These are phyloP conservation scores for Punctoribates punctum DNA, from an alignment of 2,888 invertebrate genomes.

Conservation along the genomic window DNA sequence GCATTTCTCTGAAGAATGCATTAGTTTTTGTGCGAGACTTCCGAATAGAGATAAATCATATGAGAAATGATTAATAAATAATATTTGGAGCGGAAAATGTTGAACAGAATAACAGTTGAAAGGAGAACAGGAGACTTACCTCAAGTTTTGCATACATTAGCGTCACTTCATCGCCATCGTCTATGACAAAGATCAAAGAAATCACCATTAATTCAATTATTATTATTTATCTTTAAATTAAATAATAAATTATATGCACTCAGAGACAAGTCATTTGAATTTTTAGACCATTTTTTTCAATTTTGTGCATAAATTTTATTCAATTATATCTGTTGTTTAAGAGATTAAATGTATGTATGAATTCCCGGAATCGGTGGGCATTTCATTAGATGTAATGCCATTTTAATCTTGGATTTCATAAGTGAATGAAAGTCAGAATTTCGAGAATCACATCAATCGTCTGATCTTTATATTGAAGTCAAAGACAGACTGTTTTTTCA, in stretches of 20 bases:
- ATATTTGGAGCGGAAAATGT: constrained; percentile 10
- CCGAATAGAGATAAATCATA: constrained; percentile 1
- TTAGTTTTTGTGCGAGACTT: not conserved
- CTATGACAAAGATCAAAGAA: constrained; percentile 50
- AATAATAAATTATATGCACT: too few relatives aligned
- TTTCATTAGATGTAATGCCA: too few relatives aligned
- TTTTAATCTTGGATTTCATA: too few relatives aligned
- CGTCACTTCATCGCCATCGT: constrained; percentile 57
- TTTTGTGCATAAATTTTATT: too few relatives aligned
- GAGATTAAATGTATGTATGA: too few relatives aligned
- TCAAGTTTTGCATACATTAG: constrained; percentile 58
- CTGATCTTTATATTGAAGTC: not conserved
- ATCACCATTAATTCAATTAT: not conserved
- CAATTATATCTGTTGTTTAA: too few relatives aligned
- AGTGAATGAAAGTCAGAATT: not conserved
- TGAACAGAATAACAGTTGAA: not conserved
- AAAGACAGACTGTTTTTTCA: not conserved
- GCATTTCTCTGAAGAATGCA: not conserved
- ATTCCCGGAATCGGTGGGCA: too few relatives aligned
- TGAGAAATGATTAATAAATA: constrained; percentile 28
- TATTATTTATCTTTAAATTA: too few relatives aligned
- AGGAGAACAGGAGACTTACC: constrained; percentile 50
- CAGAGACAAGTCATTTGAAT: too few relatives aligned
- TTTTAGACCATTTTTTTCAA: too few relatives aligned
- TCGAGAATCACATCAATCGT: not conserved